A percentile compares a stretch with the other conserved stretches of the same genome.
Conservation (phyloP, 2,113 vertebrate species). For the Cyprinodon brontotheroides region DNA sequence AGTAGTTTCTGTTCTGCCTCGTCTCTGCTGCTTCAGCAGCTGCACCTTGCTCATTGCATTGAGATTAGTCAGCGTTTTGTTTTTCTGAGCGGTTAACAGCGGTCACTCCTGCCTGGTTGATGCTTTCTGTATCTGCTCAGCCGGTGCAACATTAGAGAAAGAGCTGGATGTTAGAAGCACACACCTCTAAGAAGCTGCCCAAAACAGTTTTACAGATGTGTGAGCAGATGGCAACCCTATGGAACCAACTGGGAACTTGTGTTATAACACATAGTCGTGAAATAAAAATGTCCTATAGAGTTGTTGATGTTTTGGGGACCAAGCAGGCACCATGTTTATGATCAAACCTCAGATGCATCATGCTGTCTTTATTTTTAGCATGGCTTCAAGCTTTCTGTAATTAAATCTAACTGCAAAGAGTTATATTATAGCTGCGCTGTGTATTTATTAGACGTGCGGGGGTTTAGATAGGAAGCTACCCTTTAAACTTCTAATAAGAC, state of each 20-base stretch:
- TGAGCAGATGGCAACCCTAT: background rate
- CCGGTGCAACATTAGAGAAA: background rate
- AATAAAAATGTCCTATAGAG: background rate
- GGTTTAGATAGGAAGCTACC: no score
- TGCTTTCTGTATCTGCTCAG: slow-evolving; percentile 7
- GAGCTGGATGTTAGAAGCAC: background rate
- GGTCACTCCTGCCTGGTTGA: slow-evolving; percentile 20
- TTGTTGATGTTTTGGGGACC: background rate
- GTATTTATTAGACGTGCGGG: no score
- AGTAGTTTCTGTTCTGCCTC: slow-evolving; percentile 62
- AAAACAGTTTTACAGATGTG: background rate
- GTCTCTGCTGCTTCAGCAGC: slow-evolving; percentile 68
- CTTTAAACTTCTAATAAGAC: no score
- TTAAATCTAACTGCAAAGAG: background rate
- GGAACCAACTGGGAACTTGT: background rate
- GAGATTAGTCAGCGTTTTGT: slow-evolving; percentile 20
- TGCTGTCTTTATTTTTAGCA: background rate
- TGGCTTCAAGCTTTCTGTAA: background rate
- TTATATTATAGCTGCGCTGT: background rate
- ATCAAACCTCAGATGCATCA: background rate
- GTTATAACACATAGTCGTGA: background rate
- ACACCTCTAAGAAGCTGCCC: background rate
- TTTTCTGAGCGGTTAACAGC: slow-evolving; percentile 21
- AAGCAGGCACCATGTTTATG: background rate
- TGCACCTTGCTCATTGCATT: slow-evolving; percentile 42